Evolutionary conservation across 2,888 invertebrate genomes (phyloP).

Genomic region (Dryobotodes eremita): DNA sequence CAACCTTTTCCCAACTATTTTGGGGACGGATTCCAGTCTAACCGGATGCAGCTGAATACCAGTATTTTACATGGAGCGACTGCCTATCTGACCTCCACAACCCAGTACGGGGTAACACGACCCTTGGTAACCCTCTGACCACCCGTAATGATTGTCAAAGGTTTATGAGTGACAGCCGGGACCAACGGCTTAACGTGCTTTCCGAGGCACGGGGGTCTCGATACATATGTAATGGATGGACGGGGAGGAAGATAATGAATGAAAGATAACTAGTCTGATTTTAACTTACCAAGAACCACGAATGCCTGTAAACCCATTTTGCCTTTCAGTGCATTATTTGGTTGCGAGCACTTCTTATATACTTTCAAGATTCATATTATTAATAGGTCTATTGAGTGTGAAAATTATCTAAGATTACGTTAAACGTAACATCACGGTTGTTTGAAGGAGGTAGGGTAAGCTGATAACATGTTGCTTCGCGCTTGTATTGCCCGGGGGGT

Average conservation of each 20-base stretch:
- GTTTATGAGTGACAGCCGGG: too few species aligned
- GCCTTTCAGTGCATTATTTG: slow-evolving; percentile 43
- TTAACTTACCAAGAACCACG: slow-evolving; percentile 70
- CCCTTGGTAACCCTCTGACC: too few species aligned
- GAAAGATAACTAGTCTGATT: not conserved
- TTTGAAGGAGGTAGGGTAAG: not conserved
- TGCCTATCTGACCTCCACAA: too few species aligned
- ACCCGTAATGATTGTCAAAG: too few species aligned
- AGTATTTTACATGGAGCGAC: too few species aligned
- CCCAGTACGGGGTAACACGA: too few species aligned
- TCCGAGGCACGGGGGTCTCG: not conserved
- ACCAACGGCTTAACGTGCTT: not conserved
- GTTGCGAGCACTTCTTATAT: slow-evolving; percentile 36
- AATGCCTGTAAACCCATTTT: slow-evolving; percentile 69
- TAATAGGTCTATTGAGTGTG: slow-evolving; percentile 1
- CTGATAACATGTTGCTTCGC: not conserved
- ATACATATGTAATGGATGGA: not conserved
- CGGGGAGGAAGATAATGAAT: too few species aligned
- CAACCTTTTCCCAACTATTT: too few species aligned
- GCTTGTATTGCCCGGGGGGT: too few species aligned
- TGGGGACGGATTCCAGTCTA: too few species aligned
- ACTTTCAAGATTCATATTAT: slow-evolving; percentile 5
- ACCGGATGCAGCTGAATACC: too few species aligned
- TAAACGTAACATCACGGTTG: slow-evolving; percentile 4
- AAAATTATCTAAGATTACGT: not conserved